Evolutionary conservation across 2,797 vertebrate species (phyloP).

Genomic region (Sebastes hubbsi): DNA sequence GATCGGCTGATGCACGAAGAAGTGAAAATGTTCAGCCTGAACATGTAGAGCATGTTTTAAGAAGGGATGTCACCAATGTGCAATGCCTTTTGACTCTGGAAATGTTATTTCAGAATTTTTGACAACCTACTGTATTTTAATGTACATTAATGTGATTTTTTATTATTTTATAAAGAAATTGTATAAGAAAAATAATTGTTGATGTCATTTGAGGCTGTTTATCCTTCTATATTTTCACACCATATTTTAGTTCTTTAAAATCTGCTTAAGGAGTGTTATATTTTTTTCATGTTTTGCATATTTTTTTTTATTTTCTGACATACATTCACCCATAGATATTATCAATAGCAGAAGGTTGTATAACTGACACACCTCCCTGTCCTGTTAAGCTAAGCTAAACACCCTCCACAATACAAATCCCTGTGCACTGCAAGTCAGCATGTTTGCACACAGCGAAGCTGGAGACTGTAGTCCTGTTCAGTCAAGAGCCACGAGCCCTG

Average conservation of each 20-base stretch:
- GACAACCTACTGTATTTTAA: neutral
- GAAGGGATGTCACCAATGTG: neutral
- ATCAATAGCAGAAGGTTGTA: conserved; percentile 29
- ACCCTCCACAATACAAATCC: conserved; percentile 80
- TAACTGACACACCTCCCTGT: conserved; percentile 66
- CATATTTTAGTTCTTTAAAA: neutral
- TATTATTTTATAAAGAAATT: conserved; percentile 26
- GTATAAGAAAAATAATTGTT: neutral
- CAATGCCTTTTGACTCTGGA: neutral
- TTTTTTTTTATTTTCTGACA: conserved; percentile 1
- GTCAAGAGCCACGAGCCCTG: conserved; percentile 43
- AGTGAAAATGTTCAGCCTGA: neutral
- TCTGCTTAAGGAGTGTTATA: neutral
- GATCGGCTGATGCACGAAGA: conserved; percentile 10
- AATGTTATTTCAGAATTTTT: neutral
- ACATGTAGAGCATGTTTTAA: conserved; percentile 6
- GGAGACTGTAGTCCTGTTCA: conserved; percentile 69
- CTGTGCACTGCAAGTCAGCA: conserved; percentile 79
- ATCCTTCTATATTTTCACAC: neutral
- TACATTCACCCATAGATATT: conserved; percentile 28
- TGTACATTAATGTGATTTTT: conserved; percentile 32
- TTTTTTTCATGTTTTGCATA: neutral
- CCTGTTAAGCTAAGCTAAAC: conserved; percentile 85
- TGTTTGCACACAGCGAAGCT: conserved; percentile 73
- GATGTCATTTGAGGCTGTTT: neutral